Conservation (phyloP, 2,797 vertebrate species). For the Pipistrellus nathusii region DNA sequence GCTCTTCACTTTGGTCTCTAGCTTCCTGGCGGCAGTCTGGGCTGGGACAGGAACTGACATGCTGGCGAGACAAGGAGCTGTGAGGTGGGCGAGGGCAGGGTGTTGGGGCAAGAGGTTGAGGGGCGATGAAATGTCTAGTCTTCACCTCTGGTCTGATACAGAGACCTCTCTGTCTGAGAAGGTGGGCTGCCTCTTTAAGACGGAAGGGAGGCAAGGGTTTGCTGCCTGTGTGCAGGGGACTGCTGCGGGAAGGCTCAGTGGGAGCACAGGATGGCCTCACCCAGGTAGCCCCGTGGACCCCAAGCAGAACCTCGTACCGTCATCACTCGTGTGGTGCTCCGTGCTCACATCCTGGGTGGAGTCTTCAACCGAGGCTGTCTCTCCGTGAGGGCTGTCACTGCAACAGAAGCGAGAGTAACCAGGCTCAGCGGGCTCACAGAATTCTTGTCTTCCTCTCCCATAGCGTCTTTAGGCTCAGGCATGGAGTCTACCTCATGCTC, state of each 20-base stretch:
- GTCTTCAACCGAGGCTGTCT: constrained; percentile 94
- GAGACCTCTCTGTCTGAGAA: neutral
- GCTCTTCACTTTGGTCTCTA: constrained; percentile 32
- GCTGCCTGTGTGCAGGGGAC: neutral
- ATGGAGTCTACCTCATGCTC: neutral
- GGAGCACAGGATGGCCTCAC: neutral
- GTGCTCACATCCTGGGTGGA: constrained; percentile 91
- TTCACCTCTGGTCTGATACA: neutral
- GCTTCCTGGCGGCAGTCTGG: constrained; percentile 39
- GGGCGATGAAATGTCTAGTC: neutral
- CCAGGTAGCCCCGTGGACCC: rapidly evolving
- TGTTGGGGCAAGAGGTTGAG: neutral
- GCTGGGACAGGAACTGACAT: neutral
- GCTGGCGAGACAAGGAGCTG: neutral
- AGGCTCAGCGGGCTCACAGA: neutral
- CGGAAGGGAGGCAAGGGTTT: neutral
- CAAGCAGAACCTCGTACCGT: constrained; percentile 87
- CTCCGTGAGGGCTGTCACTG: constrained; percentile 96
- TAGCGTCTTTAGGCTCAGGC: neutral
- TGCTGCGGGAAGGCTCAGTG: neutral
- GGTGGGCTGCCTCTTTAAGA: neutral
- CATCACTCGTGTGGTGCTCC: constrained; percentile 95
- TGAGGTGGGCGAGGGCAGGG: neutral
- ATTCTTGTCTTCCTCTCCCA: neutral
- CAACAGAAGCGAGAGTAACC: constrained; percentile 59